Conservation (phyloP, 1,140 invertebrate genomes). For the Anoplophora glabripennis region DNA sequence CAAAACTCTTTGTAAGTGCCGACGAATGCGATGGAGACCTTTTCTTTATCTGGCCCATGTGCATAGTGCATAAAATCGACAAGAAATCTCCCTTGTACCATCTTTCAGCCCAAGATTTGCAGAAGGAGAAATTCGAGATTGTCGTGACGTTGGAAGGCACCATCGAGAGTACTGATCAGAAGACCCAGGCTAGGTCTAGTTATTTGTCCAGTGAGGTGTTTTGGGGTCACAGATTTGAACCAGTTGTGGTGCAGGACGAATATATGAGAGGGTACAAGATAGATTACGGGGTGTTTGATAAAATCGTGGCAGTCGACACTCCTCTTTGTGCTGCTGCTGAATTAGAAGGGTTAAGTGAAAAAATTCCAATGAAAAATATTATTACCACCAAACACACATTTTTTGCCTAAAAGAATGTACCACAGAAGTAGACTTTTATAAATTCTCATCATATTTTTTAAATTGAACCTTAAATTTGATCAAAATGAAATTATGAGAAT, state of each 20-base stretch:
- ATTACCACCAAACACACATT: no score
- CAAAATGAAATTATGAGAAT: no score
- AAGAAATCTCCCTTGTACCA: constrained; percentile 77
- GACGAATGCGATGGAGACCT: constrained; percentile 75
- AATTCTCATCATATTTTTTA: no score
- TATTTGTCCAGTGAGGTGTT: constrained; percentile 82
- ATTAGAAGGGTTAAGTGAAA: constrained; percentile 44
- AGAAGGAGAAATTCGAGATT: constrained; percentile 82
- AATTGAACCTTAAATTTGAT: no score
- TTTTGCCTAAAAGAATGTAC: no score
- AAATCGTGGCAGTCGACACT: constrained; percentile 77
- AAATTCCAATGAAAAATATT: no score
- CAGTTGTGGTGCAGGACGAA: constrained; percentile 86
- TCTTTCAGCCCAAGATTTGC: constrained; percentile 77
- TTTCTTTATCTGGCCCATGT: constrained; percentile 88
- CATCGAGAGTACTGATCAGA: constrained; percentile 43
- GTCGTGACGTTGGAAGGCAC: constrained; percentile 79
- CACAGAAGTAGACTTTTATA: no score
- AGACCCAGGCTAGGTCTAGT: constrained; percentile 68
- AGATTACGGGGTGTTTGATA: constrained; percentile 83
- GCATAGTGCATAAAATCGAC: constrained; percentile 83
- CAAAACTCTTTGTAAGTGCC: constrained; percentile 64
- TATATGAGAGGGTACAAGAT: constrained; percentile 90
- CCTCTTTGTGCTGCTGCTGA: constrained; percentile 79
- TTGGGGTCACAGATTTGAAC: constrained; percentile 91